These are phyloP conservation scores for Piprites chloris DNA, from an alignment of 2,113 vertebrate species.

Conservation along the genomic window DNA sequence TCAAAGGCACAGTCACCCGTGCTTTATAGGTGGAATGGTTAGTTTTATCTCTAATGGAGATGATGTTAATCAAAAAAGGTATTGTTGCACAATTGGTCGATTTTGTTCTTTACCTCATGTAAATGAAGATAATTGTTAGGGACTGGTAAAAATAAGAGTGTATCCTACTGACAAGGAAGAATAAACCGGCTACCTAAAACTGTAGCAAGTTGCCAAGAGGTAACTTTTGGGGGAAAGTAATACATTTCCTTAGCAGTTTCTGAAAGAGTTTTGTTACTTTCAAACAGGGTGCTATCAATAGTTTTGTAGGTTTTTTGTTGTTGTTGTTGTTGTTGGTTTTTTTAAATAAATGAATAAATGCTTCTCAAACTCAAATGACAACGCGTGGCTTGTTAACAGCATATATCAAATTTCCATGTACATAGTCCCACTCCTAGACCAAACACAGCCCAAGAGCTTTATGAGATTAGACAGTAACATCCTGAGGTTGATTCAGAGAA, in stretches of 20 bases:
- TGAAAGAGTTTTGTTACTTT: neutral
- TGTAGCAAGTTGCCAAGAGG: neutral
- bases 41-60: neutral
- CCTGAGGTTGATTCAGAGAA: constrained; percentile 45
- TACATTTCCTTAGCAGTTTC: neutral
- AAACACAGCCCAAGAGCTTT: constrained; percentile 3
- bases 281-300: neutral
- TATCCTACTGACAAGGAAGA: neutral
- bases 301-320: neutral
- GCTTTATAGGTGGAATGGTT: neutral
- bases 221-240: neutral
- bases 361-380: neutral
- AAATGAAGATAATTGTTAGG: neutral
- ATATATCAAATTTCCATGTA: neutral
- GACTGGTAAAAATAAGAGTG: neutral
- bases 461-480: constrained; percentile 15
- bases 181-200: neutral
- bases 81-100: neutral
- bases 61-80: neutral
- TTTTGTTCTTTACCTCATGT: neutral
- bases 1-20: neutral
- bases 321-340: no score
- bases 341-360: neutral
- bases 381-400: neutral
- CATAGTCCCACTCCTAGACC: neutral